A percentile compares a stretch with the other conserved stretches of the same genome.
phyloP scores from a whole-genome alignment of 2,888 invertebrate genomes.

The Phymatocera aterrima region DNA sequence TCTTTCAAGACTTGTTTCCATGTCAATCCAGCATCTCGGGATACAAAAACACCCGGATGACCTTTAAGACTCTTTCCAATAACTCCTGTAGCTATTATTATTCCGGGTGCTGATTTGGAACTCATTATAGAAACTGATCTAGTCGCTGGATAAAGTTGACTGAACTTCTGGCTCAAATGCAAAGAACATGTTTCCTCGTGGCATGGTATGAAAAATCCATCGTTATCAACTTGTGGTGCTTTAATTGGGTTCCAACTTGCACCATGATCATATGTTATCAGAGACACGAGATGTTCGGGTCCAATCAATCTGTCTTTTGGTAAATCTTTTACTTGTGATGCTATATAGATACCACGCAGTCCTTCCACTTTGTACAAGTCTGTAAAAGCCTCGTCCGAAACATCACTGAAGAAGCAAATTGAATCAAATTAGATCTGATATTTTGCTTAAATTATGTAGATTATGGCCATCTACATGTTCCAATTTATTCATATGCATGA shows the following conservation, averaged over 20 bases:
- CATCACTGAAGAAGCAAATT: slow-evolving; percentile 78
- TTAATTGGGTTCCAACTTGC: slow-evolving; percentile 87
- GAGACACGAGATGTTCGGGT: slow-evolving; percentile 85
- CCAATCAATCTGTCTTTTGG: slow-evolving; percentile 77
- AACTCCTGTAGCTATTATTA: slow-evolving; percentile 91
- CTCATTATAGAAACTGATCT: slow-evolving; percentile 89
- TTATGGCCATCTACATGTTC: not conserved
- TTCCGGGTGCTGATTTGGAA: slow-evolving; percentile 91
- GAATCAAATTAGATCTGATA: slow-evolving; percentile 12
- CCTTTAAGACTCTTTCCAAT: slow-evolving; percentile 88
- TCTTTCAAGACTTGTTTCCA: slow-evolving; percentile 90
- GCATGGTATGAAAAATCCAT: slow-evolving; percentile 83
- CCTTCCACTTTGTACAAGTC: slow-evolving; percentile 93
- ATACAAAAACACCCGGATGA: slow-evolving; percentile 87
- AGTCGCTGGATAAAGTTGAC: slow-evolving; percentile 87
- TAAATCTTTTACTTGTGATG: slow-evolving; percentile 83
- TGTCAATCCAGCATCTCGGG: slow-evolving; percentile 87
- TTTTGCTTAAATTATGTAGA: not conserved
- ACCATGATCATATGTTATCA: slow-evolving; percentile 93
- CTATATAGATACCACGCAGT: slow-evolving; percentile 91
- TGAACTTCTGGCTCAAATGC: slow-evolving; percentile 92
- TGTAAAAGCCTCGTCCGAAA: slow-evolving; percentile 88
- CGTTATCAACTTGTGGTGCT: slow-evolving; percentile 83
- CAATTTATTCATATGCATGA: not conserved
- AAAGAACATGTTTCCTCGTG: slow-evolving; percentile 84